Conservation (phyloP, 2,797 vertebrate genomes). For the Myotis myotis region DNA sequence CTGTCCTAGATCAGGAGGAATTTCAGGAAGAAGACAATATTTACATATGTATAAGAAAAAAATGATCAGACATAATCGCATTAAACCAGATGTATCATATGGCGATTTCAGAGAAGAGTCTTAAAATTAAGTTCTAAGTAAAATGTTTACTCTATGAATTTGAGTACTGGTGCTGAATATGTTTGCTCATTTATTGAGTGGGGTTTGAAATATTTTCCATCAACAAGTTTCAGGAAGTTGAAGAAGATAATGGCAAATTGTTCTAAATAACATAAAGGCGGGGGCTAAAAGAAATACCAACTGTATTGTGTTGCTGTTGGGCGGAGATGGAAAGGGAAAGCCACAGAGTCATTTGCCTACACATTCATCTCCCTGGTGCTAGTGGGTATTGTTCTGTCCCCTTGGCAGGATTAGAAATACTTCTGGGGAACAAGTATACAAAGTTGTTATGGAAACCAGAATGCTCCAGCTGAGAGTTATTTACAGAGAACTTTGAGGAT, state of each 20-base stretch:
- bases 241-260: background rate
- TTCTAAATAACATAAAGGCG: slow-evolving; percentile 13
- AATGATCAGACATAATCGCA: background rate
- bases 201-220: slow-evolving; percentile 4
- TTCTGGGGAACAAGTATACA: slow-evolving; percentile 50
- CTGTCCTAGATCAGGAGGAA: background rate
- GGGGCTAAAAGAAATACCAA: background rate
- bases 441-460: slow-evolving; percentile 76
- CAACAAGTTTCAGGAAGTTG: background rate
- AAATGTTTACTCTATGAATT: background rate
- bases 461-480: slow-evolving; percentile 44
- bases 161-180: background rate
- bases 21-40: background rate
- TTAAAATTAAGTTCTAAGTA: background rate
- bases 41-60: background rate
- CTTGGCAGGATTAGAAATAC: slow-evolving; percentile 30
- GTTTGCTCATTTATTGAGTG: background rate
- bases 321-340: background rate
- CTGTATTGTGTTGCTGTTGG: background rate
- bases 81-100: background rate
- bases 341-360: slow-evolving; percentile 16
- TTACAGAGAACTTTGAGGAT: slow-evolving; percentile 65
- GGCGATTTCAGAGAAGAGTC: background rate
- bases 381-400: slow-evolving; percentile 37
- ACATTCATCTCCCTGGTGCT: slow-evolving; percentile 48